Evolutionary conservation across 2,888 invertebrate species (phyloP).

Genomic region (Heterodera filipjevi): DNA sequence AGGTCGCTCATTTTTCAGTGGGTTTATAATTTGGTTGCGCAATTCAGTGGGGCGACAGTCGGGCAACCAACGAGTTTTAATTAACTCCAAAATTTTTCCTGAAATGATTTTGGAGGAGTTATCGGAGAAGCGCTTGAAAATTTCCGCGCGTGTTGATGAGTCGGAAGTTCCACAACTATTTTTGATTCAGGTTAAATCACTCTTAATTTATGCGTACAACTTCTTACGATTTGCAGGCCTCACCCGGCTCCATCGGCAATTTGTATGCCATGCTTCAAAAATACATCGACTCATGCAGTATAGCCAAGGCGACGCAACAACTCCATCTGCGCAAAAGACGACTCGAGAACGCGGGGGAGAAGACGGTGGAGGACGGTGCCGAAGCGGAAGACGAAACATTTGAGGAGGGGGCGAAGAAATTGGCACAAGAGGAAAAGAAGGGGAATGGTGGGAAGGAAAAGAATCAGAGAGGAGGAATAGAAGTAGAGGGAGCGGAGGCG

Average conservation of each 20-base stretch:
- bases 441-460: background rate
- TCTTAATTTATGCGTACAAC: background rate
- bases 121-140: constrained; percentile 54
- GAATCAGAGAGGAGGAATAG: background rate
- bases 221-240: no score
- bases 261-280: constrained; percentile 5
- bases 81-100: constrained; percentile 56
- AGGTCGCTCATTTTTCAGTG: constrained; percentile 7
- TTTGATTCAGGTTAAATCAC: constrained; percentile 44
- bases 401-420: constrained; percentile 18
- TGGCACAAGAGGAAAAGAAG: constrained; percentile 14
- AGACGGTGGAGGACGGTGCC: background rate
- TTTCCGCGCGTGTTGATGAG: constrained; percentile 57
- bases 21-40: background rate
- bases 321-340: constrained; percentile 20
- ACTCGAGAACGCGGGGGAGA: background rate
- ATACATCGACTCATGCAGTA: constrained; percentile 11
- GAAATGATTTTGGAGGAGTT: constrained; percentile 60
- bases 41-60: constrained; percentile 57
- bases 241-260: constrained; percentile 15
- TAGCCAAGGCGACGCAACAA: background rate
- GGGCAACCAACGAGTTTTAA: constrained; percentile 58
- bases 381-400: constrained; percentile 5
- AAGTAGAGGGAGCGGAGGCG: background rate
- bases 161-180: constrained; percentile 57